A percentile compares a stretch with the other conserved stretches of the same genome.
Evolutionary conservation across 1,140 invertebrate genomes (phyloP).

Genomic region (Drosophila malerkotliana): DNA sequence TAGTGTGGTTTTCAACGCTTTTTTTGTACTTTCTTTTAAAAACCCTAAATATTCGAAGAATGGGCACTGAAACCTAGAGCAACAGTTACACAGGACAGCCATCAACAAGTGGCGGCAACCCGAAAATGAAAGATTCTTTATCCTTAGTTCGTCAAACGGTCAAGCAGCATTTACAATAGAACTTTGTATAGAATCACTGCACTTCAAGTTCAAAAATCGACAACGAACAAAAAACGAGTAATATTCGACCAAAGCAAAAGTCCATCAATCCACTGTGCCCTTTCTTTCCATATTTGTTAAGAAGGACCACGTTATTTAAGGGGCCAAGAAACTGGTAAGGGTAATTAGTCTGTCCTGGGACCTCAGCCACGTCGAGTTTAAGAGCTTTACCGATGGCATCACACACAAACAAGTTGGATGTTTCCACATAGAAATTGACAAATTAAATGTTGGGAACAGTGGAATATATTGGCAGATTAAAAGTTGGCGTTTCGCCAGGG

Average conservation of each 20-base stretch:
- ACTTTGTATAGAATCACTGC: slow-evolving; percentile 59
- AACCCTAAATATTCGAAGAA: slow-evolving; percentile 82
- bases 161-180: slow-evolving; percentile 68
- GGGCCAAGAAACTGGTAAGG: slow-evolving; percentile 85
- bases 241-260: slow-evolving; percentile 49
- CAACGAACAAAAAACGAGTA: slow-evolving; percentile 38
- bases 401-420: slow-evolving; percentile 97
- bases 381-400: slow-evolving; percentile 97
- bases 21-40: slow-evolving; percentile 78
- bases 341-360: slow-evolving; percentile 86
- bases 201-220: slow-evolving; percentile 51
- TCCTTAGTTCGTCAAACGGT: slow-evolving; percentile 76
- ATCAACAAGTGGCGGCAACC: slow-evolving; percentile 81
- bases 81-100: slow-evolving; percentile 82
- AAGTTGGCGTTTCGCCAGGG: slow-evolving; percentile 37
- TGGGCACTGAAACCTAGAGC: slow-evolving; percentile 83
- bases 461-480: slow-evolving; percentile 53
- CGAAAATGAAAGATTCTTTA: slow-evolving; percentile 81
- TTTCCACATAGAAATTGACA: slow-evolving; percentile 83
- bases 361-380: slow-evolving; percentile 84
- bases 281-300: slow-evolving; percentile 84
- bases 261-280: slow-evolving; percentile 54
- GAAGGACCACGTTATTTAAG: slow-evolving; percentile 85
- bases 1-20: slow-evolving; percentile 76
- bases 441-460: slow-evolving; percentile 55